These are phyloP conservation scores for Branchipolynoe longqiensis DNA, from an alignment of 2,888 invertebrate species.

Conservation along the genomic window DNA sequence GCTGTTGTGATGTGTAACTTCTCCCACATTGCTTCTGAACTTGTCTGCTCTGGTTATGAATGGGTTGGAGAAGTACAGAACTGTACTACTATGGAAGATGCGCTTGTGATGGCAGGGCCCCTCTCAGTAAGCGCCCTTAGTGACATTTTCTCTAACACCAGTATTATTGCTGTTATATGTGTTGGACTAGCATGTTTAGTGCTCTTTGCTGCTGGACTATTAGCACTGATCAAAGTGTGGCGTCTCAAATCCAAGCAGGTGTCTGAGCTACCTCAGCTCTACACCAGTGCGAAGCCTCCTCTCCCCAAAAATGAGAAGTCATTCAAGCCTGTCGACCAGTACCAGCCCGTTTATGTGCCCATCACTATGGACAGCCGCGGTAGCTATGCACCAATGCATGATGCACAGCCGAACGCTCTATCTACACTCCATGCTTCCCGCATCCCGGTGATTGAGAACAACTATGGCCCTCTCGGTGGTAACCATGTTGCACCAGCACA, in stretches of 20 bases:
- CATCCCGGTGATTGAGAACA: neutral
- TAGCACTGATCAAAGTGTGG: slow-evolving; percentile 53
- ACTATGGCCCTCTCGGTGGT: neutral
- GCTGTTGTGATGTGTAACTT: slow-evolving; percentile 41
- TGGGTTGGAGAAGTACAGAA: slow-evolving; percentile 50
- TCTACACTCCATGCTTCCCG: too few species aligned
- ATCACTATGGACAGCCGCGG: too few species aligned
- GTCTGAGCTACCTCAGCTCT: too few species aligned
- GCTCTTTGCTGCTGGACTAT: slow-evolving; percentile 64
- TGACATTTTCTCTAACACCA: slow-evolving; percentile 40
- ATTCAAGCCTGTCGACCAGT: too few species aligned
- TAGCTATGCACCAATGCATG: too few species aligned
- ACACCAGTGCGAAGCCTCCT: neutral
- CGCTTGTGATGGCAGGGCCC: neutral
- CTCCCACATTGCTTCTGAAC: neutral
- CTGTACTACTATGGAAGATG: neutral
- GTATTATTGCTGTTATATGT: slow-evolving; percentile 64
- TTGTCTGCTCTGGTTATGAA: slow-evolving; percentile 32
- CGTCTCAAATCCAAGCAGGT: too few species aligned
- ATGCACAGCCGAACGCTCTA: too few species aligned
- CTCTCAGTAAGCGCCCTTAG: neutral
- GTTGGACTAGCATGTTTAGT: slow-evolving; percentile 66
- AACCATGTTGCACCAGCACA: too few species aligned
- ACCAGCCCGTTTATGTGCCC: neutral
- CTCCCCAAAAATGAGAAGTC: too few species aligned